A percentile compares a stretch with the other conserved stretches of the same genome.
phyloP scores from a whole-genome alignment of 2,888 invertebrate genomes.

The Julus scandinavius region DNA sequence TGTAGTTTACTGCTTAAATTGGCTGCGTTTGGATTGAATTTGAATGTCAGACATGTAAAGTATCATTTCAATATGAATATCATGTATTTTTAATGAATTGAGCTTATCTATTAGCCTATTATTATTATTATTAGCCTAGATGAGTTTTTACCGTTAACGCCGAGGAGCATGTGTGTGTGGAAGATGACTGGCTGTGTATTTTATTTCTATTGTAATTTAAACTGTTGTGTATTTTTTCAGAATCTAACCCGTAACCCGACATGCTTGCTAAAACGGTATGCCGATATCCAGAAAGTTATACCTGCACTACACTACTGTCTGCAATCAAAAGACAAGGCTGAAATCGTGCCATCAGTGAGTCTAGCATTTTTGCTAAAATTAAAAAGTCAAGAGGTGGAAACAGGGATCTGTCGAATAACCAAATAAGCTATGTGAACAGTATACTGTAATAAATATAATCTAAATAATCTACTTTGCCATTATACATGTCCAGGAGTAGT shows the following conservation, averaged over 20 bases:
- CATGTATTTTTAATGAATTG: neutral
- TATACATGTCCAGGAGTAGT: no score
- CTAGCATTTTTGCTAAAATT: no score
- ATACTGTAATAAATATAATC: no score
- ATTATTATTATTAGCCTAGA: neutral
- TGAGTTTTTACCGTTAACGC: neutral
- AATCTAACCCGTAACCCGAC: neutral
- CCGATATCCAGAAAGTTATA: neutral
- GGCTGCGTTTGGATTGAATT: neutral
- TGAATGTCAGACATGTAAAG: neutral
- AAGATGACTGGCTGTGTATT: no score
- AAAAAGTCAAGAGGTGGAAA: no score
- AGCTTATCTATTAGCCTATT: no score
- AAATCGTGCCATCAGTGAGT: neutral
- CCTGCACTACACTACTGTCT: neutral
- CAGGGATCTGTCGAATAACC: no score
- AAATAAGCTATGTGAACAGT: no score
- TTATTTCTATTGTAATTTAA: neutral
- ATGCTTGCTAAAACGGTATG: neutral
- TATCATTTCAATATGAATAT: neutral
- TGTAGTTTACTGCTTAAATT: slow-evolving; percentile 12
- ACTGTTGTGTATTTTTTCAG: neutral
- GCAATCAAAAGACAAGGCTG: neutral
- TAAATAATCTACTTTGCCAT: no score
- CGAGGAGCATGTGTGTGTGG: no score